Conservation (phyloP, 2,797 vertebrate species). For the Squalus acanthias region DNA sequence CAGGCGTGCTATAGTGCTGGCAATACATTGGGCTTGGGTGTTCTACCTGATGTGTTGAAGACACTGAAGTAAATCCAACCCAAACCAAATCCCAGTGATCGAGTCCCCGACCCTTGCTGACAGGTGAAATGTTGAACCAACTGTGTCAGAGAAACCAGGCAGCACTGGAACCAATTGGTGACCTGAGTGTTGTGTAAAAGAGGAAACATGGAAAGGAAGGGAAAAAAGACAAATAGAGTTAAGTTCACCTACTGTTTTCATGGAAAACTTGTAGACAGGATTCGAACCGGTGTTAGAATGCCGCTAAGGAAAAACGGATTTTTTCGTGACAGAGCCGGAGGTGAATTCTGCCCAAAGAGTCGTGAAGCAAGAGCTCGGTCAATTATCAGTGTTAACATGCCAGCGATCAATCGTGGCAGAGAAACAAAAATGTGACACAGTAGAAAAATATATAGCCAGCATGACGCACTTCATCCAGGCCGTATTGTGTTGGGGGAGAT, state of each 20-base stretch:
- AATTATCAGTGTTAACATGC: too few relatives aligned
- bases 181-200: not conserved
- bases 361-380: not conserved
- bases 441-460: not conserved
- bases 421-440: not conserved
- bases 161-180: not conserved
- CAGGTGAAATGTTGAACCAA: slow-evolving; percentile 7
- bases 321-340: not conserved
- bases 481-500: not conserved
- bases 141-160: not conserved
- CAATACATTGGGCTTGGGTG: not conserved
- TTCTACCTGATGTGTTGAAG: not conserved
- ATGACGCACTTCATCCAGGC: not conserved
- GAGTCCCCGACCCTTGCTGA: not conserved
- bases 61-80: not conserved
- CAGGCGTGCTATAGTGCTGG: not conserved
- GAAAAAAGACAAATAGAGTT: not conserved
- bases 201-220: not conserved
- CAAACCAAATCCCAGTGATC: not conserved
- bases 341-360: too few relatives aligned
- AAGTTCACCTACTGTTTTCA: not conserved
- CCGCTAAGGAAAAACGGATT: not conserved
- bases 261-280: not conserved
- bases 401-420: not conserved
- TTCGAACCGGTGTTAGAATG: not conserved